These are phyloP conservation scores for Mesopsocus fuscifrons DNA, from an alignment of 2,888 invertebrate species.

Conservation along the genomic window DNA sequence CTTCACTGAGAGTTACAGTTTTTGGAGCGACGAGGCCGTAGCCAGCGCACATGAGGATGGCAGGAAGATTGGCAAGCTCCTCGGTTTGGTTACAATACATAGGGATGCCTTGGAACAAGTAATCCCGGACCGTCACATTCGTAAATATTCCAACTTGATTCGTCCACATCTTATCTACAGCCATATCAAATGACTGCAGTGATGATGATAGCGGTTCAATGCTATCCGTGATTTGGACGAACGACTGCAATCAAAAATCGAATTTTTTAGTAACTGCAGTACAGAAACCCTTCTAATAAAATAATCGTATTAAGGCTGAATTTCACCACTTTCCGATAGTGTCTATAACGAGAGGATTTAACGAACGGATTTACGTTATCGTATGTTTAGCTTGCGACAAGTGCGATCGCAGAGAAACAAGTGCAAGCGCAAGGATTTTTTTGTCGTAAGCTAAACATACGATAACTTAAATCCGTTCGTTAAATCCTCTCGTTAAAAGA, in stretches of 20 bases:
- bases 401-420: too few relatives aligned
- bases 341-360: too few relatives aligned
- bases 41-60: not conserved
- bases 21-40: not conserved
- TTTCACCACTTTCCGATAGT: too few relatives aligned
- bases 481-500: too few relatives aligned
- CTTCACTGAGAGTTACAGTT: not conserved
- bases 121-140: not conserved
- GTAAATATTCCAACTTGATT: not conserved
- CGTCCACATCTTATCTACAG: slow-evolving; percentile 5
- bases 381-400: too few relatives aligned
- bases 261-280: not conserved
- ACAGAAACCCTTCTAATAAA: not conserved
- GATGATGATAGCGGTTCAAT: not conserved
- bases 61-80: not conserved
- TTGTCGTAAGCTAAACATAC: too few relatives aligned
- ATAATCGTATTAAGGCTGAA: too few relatives aligned
- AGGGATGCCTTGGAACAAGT: not conserved
- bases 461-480: too few relatives aligned
- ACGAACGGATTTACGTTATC: too few relatives aligned
- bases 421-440: too few relatives aligned
- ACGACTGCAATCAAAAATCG: not conserved
- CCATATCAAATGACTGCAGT: not conserved
- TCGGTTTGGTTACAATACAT: slow-evolving; percentile 1
- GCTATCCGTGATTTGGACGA: slow-evolving; percentile 4